Evolutionary conservation across 2,113 vertebrate genomes (phyloP).

Genomic region (Protobothrops flavoviridis): DNA sequence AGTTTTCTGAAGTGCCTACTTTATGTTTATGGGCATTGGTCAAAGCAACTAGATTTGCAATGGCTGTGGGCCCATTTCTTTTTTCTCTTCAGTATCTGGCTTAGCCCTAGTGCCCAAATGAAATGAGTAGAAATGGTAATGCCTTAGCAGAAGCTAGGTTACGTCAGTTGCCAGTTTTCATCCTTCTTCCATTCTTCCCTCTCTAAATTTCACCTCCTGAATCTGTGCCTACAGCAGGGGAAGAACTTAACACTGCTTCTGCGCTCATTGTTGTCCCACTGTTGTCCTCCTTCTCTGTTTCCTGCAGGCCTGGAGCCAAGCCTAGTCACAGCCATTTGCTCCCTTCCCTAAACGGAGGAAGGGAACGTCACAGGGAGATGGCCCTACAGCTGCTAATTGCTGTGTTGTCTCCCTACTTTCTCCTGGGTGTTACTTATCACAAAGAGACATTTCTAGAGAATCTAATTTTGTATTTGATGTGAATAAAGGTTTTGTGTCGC

Average conservation of each 20-base stretch:
- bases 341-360: neutral
- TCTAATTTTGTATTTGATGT: slow-evolving; percentile 92
- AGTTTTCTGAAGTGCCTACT: neutral
- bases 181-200: neutral
- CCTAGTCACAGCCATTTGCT: neutral
- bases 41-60: neutral
- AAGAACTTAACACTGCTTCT: neutral
- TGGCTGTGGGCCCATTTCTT: neutral
- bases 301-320: neutral
- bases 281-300: neutral
- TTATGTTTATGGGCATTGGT: neutral
- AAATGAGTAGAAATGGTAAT: neutral
- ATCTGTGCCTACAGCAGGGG: neutral
- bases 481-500: slow-evolving; percentile 89
- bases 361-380: neutral
- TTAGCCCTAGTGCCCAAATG: neutral
- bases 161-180: no score
- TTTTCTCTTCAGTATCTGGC: neutral
- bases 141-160: neutral
- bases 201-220: neutral
- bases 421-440: slow-evolving; percentile 28
- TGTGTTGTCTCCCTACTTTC: neutral
- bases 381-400: neutral
- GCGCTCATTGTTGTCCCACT: neutral
- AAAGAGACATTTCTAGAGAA: slow-evolving; percentile 81